Conservation (phyloP, 2,113 vertebrate genomes). For the Chloebia gouldiae region DNA sequence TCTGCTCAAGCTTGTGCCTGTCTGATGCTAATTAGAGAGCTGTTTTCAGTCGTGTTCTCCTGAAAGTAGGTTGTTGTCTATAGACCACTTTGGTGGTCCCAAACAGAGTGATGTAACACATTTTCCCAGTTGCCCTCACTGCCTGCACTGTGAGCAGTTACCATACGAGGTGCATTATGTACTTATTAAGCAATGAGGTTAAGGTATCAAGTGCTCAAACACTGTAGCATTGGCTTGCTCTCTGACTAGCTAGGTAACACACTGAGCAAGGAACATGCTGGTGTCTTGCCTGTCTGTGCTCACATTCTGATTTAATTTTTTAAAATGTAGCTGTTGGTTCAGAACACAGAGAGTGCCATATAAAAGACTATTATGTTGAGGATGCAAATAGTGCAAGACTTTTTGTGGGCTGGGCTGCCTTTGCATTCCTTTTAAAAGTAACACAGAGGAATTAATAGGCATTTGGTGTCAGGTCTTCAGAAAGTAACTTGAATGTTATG, state of each 20-base stretch:
- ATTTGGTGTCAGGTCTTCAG: not conserved
- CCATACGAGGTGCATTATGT: not conserved
- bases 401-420: not conserved
- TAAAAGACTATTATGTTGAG: not conserved
- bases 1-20: conserved; percentile 70
- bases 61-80: conserved; percentile 59
- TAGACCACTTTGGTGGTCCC: conserved; percentile 74
- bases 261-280: not conserved
- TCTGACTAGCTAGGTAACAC: not conserved
- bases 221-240: not conserved
- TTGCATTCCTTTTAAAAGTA: not conserved
- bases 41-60: conserved; percentile 65
- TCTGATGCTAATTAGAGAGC: conserved; percentile 81
- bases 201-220: not conserved
- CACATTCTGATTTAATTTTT: not conserved
- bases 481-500: not conserved
- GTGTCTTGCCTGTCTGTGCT: not conserved
- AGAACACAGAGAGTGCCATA: not conserved
- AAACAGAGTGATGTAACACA: not conserved
- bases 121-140: not conserved
- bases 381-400: not conserved
- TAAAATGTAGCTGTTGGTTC: not conserved
- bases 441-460: not conserved
- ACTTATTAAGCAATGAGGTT: not conserved
- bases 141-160: not conserved